A percentile compares a stretch with the other conserved stretches of the same genome.
These are phyloP conservation scores for Erpornis zantholeuca DNA, from an alignment of 2,113 vertebrate species.

Conservation along the genomic window DNA sequence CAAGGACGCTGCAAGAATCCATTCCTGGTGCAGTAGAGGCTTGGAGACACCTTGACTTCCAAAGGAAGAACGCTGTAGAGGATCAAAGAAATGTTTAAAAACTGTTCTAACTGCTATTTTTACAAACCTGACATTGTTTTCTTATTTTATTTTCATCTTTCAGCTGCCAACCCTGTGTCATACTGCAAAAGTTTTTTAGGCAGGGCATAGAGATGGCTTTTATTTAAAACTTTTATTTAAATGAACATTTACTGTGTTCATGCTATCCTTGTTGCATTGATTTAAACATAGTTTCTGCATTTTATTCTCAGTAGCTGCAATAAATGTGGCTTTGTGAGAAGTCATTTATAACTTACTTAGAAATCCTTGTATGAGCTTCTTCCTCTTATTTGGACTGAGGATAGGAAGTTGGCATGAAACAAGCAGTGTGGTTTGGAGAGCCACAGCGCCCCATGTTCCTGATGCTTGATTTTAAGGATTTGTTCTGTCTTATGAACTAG, in stretches of 20 bases:
- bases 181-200: neutral
- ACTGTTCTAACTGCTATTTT: neutral
- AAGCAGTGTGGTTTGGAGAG: neutral
- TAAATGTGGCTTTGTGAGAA: neutral
- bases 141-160: neutral
- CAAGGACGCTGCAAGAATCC: neutral
- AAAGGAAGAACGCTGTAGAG: neutral
- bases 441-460: neutral
- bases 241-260: neutral
- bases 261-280: neutral
- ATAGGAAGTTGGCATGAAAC: neutral
- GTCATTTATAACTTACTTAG: neutral
- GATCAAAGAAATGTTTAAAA: neutral
- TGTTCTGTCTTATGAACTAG: neutral
- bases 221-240: constrained; percentile 28
- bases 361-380: neutral
- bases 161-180: neutral
- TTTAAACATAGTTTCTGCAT: constrained; percentile 17
- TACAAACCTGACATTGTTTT: neutral
- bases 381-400: neutral
- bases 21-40: neutral
- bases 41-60: neutral
- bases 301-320: constrained; percentile 13
- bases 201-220: neutral
- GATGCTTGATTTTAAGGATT: neutral